Evolutionary conservation across 2,797 vertebrate species (phyloP), one percentile per base, ranked within the genome.

Genomic region (Dendrocincla tyrannina): DNA sequence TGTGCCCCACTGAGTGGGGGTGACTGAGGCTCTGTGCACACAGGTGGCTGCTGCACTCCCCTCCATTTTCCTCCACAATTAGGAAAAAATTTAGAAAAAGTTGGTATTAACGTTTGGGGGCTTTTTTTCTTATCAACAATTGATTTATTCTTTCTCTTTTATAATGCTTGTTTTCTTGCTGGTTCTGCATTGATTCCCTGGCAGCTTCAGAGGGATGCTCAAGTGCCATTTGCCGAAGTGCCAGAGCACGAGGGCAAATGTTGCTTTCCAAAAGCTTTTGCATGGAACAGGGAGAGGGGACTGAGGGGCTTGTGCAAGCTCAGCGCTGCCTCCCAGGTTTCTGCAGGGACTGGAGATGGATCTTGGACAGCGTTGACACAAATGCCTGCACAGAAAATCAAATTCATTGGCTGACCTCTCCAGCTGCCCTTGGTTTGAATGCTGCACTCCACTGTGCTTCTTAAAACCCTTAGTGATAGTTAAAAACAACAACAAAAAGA

Each of bases 191-290:
- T 14, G 33, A 52, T 63, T 69, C 64, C 32, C 58, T 25, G 53
- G 62, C 42, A 91, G 66, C 14, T 39, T 30, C 4, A 50, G 44
- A 35, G n/a, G 5, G 39, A 79, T 39, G 62, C 42, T 76, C 47
- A 28, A 35, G 59, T 3, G 28, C 50, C 17, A 20, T 30, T 59
- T 52, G 39, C 2, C 9, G 35, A 46, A 2, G 2, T 23, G 62
- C 8, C 5, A 9, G 68, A 56, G 41, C 41, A 39, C 0, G 0
- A 82, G 35, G 35, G n/a, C 10, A 37, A 70, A 25, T 1, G 0
- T 7, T 4, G 1, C 44, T 53, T 73, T 56, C 27, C 30, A 37
- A 35, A 20, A 59, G 58, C 13, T 56, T 50, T 68, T 25, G 19
- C 0, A 0, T 18, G 35, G 56, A 88, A 32, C 2, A 30, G 23